Base-by-base conservation (phyloP, 2,113 vertebrate genomes). In the Coptodon bakossiorum region DNA sequence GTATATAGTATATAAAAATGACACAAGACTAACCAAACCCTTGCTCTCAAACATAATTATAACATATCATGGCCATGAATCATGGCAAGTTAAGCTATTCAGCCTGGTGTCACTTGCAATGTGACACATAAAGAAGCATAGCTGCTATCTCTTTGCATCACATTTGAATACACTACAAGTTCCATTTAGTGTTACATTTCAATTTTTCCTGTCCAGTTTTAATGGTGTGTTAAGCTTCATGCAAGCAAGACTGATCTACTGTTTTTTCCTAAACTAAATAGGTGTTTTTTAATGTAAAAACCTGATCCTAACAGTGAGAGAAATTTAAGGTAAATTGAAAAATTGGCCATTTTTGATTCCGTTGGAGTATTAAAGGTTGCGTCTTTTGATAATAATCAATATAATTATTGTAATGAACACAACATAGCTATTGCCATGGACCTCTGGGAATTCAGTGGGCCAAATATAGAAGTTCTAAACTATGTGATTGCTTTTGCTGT, bases 341-440 rank as follows among this genome's bases (percentile, higher is more conserved):
- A 78, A 50, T 5, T 31, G 71, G 9, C 16, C 17, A 11, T 31
- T 50, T 78, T 50, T 78, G 45, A 52, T 50, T 29, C 16, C 71
- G 8, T 50, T 45, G 45, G 73, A 8, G 27, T 52, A 27, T 50
- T 31, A 52, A 50, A 78, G 45, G 16, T 5, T 50, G 27, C 16
- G 79, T 89, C 92, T 66, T 91, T 88, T 85, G 17, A 78, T 78
- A 57, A 63, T 90, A 94, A 95, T 92, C 93, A 89, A 93, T 94
- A 71, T 61, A 89, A 91, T 93, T 92, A 91, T 82, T 88, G 57
- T 92, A 89, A 95, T 96, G 90, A 93, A 83, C 88, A 84, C 92
- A 93, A 91, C 90, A 83, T 85, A 52, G 86, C 85, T 59, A 84
- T 84, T 84, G 73, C 89, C 27, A 56, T 29, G 86, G 88, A 92